These are phyloP conservation scores for Seriola rivoliana DNA, from an alignment of 2,113 vertebrate species.

Conservation along the genomic window DNA sequence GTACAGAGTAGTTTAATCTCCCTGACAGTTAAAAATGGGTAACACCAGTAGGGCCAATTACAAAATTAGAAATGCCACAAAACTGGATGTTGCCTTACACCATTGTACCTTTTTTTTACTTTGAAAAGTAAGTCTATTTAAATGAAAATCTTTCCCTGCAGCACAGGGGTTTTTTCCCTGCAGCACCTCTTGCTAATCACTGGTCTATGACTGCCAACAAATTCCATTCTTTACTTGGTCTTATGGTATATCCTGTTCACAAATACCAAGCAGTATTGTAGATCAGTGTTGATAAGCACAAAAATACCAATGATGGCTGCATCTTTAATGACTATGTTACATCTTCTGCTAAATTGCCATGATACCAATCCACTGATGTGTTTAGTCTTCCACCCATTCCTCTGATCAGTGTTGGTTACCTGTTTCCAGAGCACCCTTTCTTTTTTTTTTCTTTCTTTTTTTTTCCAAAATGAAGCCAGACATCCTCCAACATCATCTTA, in stretches of 20 bases:
- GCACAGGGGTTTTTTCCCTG: background rate
- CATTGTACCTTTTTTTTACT: background rate
- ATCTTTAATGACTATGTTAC: conserved; percentile 7
- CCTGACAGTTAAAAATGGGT: background rate
- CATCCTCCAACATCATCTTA: conserved; percentile 41
- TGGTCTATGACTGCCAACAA: background rate
- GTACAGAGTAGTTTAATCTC: background rate
- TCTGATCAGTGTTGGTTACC: conserved; percentile 11
- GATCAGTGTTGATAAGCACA: conserved; percentile 11
- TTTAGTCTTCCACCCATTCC: background rate
- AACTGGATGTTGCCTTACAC: background rate
- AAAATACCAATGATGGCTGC: conserved; percentile 10
- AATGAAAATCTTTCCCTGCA: background rate
- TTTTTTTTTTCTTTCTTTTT: no score
- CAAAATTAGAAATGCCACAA: background rate
- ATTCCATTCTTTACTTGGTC: background rate
- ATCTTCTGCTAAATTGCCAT: conserved; percentile 25
- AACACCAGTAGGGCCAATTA: background rate
- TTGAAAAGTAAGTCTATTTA: background rate
- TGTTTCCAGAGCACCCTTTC: conserved; percentile 39
- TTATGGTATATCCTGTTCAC: background rate
- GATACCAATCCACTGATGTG: background rate
- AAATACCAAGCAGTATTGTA: background rate
- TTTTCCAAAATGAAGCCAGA: conserved; percentile 25
- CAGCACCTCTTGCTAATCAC: conserved; percentile 5